Conservation (phyloP, 2,888 invertebrate genomes). For the Eurytoma adleriae region DNA sequence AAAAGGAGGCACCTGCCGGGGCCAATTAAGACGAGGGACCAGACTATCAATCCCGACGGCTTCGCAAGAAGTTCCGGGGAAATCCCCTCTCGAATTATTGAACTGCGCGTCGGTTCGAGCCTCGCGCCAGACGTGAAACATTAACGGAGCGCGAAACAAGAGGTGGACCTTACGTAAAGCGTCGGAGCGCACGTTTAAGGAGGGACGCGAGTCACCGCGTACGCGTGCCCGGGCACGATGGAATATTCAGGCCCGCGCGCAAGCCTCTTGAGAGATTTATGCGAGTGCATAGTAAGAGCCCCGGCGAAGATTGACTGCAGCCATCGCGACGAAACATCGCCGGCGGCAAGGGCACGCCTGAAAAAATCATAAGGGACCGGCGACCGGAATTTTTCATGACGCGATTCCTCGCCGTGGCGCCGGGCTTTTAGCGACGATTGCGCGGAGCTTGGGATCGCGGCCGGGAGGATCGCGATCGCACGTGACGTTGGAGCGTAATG, state of each 20-base stretch:
- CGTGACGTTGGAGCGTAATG: background rate
- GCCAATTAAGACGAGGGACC: no score
- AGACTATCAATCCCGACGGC: no score
- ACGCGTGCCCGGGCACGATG: background rate
- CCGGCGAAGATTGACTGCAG: constrained; percentile 24
- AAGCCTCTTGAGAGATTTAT: constrained; percentile 36
- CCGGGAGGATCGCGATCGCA: background rate
- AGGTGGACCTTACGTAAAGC: background rate
- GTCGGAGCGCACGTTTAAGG: background rate
- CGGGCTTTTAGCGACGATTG: background rate
- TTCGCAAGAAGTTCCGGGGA: no score
- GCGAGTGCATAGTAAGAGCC: constrained; percentile 26
- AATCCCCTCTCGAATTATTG: no score
- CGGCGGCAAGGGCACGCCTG: background rate
- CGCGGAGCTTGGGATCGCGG: background rate
- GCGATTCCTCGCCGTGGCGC: background rate
- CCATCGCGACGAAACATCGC: constrained; percentile 30
- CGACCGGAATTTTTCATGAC: background rate
- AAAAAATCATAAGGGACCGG: background rate
- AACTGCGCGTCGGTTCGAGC: no score
- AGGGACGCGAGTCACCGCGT: background rate
- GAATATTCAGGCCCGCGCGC: constrained; percentile 41
- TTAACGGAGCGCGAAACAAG: no score
- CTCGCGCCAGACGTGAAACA: no score
- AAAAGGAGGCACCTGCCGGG: no score